Conservation (phyloP, 1,140 invertebrate genomes). For the Antheraea mylitta region DNA sequence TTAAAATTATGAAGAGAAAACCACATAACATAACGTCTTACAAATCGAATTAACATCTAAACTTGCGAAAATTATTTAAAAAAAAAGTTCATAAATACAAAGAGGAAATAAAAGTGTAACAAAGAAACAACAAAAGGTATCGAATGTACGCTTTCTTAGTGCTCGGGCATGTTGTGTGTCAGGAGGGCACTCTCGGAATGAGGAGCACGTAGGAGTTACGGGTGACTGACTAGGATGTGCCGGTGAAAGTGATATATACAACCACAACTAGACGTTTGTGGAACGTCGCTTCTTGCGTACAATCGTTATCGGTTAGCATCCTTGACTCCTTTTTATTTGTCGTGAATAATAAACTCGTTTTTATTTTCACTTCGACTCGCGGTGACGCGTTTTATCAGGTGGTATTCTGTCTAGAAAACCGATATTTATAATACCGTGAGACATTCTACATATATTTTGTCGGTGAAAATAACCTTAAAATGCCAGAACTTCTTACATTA, state of each 20-base stretch:
- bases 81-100: neutral
- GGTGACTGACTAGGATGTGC: slow-evolving; percentile 17
- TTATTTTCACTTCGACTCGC: slow-evolving; percentile 7
- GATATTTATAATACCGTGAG: neutral
- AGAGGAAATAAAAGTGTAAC: slow-evolving; percentile 24
- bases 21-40: no score
- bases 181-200: slow-evolving; percentile 44
- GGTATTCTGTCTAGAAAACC: neutral
- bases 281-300: neutral
- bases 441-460: neutral
- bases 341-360: slow-evolving; percentile 7
- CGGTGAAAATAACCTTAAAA: neutral
- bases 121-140: slow-evolving; percentile 8
- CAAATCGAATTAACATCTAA: neutral
- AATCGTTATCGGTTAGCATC: slow-evolving; percentile 5
- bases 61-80: neutral
- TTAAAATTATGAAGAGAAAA: no score
- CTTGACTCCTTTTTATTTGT: slow-evolving; percentile 12
- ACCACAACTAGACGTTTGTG: slow-evolving; percentile 2
- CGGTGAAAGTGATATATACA: slow-evolving; percentile 47
- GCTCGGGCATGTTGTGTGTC: slow-evolving; percentile 41
- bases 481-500: no score
- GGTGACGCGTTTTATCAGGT: neutral
- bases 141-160: slow-evolving; percentile 20
- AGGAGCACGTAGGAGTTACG: slow-evolving; percentile 33